phyloP scores from a whole-genome alignment of 1,140 invertebrate species.

The Neodiprion pinetum region DNA sequence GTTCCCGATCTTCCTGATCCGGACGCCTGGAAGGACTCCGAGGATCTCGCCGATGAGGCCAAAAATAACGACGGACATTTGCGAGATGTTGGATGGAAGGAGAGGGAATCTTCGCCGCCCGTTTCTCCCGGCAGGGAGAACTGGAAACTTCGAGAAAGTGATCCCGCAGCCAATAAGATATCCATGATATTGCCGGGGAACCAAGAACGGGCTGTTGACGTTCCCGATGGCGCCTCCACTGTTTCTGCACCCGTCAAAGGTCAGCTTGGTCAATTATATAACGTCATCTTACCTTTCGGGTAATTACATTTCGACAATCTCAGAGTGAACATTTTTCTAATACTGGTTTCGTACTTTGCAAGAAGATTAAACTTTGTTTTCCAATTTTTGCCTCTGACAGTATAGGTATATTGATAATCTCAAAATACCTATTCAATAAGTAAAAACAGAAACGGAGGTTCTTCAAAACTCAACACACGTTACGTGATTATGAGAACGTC shows the following conservation, averaged over 20 bases:
- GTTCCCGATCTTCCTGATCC: constrained; percentile 28
- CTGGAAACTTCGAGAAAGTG: constrained; percentile 2
- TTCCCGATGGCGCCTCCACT: constrained; percentile 32
- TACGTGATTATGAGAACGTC: no score
- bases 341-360: no score
- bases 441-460: no score
- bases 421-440: no score
- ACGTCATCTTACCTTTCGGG: no score
- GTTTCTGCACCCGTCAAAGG: constrained; percentile 17
- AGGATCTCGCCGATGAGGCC: constrained; percentile 16
- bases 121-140: constrained; percentile 22
- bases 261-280: constrained; percentile 7
- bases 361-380: no score
- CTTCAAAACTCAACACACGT: no score
- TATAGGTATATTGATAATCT: no score
- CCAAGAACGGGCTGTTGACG: constrained; percentile 42
- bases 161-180: neutral
- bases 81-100: neutral
- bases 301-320: no score
- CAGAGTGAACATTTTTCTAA: no score
- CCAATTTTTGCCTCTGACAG: no score
- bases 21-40: constrained; percentile 13
- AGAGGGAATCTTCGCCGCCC: neutral
- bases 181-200: constrained; percentile 31
- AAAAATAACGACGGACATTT: constrained; percentile 1